Evolutionary conservation across 2,797 vertebrate species (phyloP), one percentile per base, ranked within the genome.

Genomic region (Galaxias olidus): DNA sequence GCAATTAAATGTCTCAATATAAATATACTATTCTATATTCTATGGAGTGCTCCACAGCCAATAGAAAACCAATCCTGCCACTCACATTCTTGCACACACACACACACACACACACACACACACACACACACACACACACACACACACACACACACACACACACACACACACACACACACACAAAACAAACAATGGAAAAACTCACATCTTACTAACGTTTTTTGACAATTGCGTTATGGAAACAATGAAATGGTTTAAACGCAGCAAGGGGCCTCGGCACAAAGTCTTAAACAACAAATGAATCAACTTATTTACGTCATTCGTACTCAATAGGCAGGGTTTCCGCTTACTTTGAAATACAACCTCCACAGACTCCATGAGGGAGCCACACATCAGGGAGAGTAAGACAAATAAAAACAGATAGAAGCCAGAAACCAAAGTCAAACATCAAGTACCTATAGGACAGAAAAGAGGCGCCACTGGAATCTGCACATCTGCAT

Each of bases 241-340:
- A 90, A 90, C 86, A 89, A 88, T 89, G 82, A 88, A 85, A 88
- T 87, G 6, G 30, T 30, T 87, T 75, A 87, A 88, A 75, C 69
- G 69, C 82, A 88, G 88, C 76, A 76, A 78, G 80, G 79, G 76
- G 80, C 83, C 65, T 68, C 83, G 82, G 86, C 84, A 74, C 82
- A 88, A 86, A 64, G 76, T 84, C 84, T 88, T 77, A 80, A 87
- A 87, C 83, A 88, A 87, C 85, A 87, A 87, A 89, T 88, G 86
- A 85, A 87, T 89, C 83, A 88, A 81, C 83, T 83, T 75, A 74
- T 89, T 87, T 85, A 89, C 85, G 85, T 89, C 84, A 89, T 83
- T 70, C 80, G 73, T 66, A 1, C 69, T 54, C 61, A 73, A 81
- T 74, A 73, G 66, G 79, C 66, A 80, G 69, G 73, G 76, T 79